Evolutionary conservation across 2,888 invertebrate genomes (phyloP), one percentile per base, ranked within the genome.

Genomic region (Meteorus cinctellus): DNA sequence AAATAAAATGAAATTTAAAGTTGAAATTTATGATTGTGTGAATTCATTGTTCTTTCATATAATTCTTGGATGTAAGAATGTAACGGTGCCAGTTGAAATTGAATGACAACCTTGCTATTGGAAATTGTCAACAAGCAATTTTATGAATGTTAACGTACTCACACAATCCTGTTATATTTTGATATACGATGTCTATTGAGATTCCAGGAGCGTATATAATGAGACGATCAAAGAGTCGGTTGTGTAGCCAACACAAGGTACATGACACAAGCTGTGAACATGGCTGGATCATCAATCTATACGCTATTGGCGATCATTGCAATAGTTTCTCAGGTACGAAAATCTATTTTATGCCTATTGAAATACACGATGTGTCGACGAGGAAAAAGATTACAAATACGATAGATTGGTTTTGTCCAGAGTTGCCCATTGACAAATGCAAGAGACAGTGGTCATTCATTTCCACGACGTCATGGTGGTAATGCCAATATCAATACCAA

Each of bases 141-240:
- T n/a, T 24, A 55, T 55, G n/a, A n/a, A 55, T 19, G 19, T 55
- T 55, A 55, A 19, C 55, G 8, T 6, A n/a, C n/a, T 55, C 19
- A 19, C 55, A 55, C 19, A 55, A 55, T 19, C 75, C 27, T 36
- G 67, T 76, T 77, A 72, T 63, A 36, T 55, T 69, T 77, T 79
- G 79, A 79, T 77, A 79, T 78, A 79, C 78, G 78, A 78, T 76
- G 72, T 48, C 62, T 63, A 29, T 60, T 63, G 62, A 73, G 72
- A 72, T 60, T n/a, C 45, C 55, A 63, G 55, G 51, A 78, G 74
- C 78, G 75, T 65, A 62, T 66, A 76, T 31, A 75, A 63, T 59
- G 41, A 63, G 29, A 45, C 34, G 59, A 59, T 34, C 36, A 31
- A 27, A 34, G 14, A 36, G 65, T 16, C 14, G 34, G 65, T 31